Base-by-base conservation (phyloP, 1,140 invertebrate species). In the Subanguina moxae region DNA sequence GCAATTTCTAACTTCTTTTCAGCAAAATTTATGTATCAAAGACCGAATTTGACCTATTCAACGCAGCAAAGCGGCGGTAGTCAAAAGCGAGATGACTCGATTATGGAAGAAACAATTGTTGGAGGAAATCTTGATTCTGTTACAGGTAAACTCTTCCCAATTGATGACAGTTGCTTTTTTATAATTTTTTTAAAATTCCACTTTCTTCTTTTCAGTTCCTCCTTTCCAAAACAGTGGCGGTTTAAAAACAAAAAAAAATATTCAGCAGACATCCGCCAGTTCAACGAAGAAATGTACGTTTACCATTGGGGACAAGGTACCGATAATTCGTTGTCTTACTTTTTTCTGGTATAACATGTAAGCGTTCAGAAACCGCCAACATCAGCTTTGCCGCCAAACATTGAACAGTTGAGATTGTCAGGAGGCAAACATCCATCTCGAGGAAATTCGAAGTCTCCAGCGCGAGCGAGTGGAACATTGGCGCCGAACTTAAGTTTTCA, bases 381-480 rank as follows among this genome's bases (percentile, higher is more conserved):
- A 57, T 45, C 43, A 21, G 42, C 48, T n/a, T 23, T 74, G 27
- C 25, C 46, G 7, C 75, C 73, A 15, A 57, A 48, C 13, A 42
- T 74, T 11, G 73, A 74, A 28, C 42, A 74, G 38, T 56, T 74
- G 45, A 46, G 42, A 43, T 61, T 74, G 9, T 56, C 68, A 13
- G 62, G 64, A 38, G 32, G 3, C 23, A 25, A 15, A 8, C 58
- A 72, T 13, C 48, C 75, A n/a, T 17, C n/a, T 8, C 71, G 74
- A 25, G 57, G 30, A 45, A 65, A 11, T 19, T 76, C 74, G 42
- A 76, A 78, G 48, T 78, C 76, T n/a, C 74, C 74, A 32, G 57
- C 28, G 25, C 32, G 74, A 8, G 27, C 48, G 8, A 15, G 48
- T 52, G 15, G n/a, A 19, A 52, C 48, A 21, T 25, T 74, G 28